Conservation (phyloP, 64 coral and sea anemone genomes). For the Pachyseris speciosa region DNA sequence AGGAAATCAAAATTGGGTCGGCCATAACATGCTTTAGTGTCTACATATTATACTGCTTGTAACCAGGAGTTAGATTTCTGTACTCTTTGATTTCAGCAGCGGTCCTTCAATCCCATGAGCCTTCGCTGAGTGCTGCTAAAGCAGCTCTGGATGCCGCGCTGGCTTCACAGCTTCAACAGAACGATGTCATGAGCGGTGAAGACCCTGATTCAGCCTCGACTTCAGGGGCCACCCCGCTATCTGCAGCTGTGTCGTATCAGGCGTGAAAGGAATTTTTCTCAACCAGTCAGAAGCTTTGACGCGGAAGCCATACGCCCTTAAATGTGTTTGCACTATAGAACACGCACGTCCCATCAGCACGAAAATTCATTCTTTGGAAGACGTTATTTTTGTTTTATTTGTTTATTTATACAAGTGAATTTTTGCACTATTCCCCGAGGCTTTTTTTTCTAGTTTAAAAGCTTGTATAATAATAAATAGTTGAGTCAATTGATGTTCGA, state of each 20-base stretch:
- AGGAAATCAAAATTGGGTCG: too few species aligned
- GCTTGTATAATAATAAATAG: too few species aligned
- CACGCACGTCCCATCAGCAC: not conserved
- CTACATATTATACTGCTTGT: too few species aligned
- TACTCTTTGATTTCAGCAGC: not conserved
- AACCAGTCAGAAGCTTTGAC: not conserved
- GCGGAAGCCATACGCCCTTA: not conserved
- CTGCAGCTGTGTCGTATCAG: slow-evolving; percentile 66
- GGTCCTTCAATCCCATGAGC: slow-evolving; percentile 27
- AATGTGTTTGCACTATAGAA: not conserved
- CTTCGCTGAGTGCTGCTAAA: slow-evolving; percentile 19
- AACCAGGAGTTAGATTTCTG: not conserved
- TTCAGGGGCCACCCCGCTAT: slow-evolving; percentile 44
- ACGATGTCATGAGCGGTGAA: slow-evolving; percentile 45
- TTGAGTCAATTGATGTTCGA: too few species aligned
- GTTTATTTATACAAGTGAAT: not conserved
- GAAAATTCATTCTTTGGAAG: not conserved
- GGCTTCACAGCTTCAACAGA: slow-evolving; percentile 55
- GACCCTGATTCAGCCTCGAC: slow-evolving; percentile 52
- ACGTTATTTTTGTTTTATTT: not conserved
- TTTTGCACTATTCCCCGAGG: not conserved
- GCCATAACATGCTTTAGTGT: too few species aligned
- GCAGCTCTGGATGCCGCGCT: slow-evolving; percentile 47
- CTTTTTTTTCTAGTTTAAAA: too few species aligned
- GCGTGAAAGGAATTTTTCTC: not conserved